Percentiles rank a stretch among this genome's conserved stretches.
These are phyloP conservation scores for Norana najaformis DNA, from an alignment of 2,888 invertebrate species.

Conservation along the genomic window DNA sequence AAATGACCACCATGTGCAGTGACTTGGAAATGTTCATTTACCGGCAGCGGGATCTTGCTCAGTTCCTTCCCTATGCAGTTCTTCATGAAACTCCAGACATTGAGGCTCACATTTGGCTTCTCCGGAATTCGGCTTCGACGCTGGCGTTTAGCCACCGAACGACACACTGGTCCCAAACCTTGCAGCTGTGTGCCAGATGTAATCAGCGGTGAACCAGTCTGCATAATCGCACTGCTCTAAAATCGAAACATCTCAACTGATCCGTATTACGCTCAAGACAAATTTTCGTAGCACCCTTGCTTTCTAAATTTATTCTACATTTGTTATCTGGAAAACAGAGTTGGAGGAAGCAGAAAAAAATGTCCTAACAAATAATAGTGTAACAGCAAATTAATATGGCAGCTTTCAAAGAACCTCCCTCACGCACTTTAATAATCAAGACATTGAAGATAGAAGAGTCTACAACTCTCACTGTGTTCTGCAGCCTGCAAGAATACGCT, in stretches of 20 bases:
- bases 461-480: neutral
- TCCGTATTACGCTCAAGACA: neutral
- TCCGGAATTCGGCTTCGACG: slow-evolving; percentile 84
- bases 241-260: neutral
- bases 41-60: slow-evolving; percentile 98
- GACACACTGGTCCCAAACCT: neutral
- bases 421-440: neutral
- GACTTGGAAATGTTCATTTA: slow-evolving; percentile 51
- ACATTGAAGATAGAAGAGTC: neutral
- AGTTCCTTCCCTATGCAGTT: slow-evolving; percentile 99
- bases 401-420: neutral
- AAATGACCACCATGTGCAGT: neutral
- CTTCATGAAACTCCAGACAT: slow-evolving; percentile 98
- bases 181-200: neutral
- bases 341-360: neutral
- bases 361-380: neutral
- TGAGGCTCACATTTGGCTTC: slow-evolving; percentile 77
- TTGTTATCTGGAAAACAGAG: neutral
- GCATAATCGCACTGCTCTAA: neutral
- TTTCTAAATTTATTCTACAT: neutral
- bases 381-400: neutral
- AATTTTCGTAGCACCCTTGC: neutral
- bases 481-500: neutral
- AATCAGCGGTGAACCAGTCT: slow-evolving; percentile 14
- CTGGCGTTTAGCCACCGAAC: slow-evolving; percentile 51